Percentiles rank a stretch among this genome's conserved stretches.
Conservation (phyloP, 2,888 invertebrate genomes). For the Dorcus parallelipipedus region DNA sequence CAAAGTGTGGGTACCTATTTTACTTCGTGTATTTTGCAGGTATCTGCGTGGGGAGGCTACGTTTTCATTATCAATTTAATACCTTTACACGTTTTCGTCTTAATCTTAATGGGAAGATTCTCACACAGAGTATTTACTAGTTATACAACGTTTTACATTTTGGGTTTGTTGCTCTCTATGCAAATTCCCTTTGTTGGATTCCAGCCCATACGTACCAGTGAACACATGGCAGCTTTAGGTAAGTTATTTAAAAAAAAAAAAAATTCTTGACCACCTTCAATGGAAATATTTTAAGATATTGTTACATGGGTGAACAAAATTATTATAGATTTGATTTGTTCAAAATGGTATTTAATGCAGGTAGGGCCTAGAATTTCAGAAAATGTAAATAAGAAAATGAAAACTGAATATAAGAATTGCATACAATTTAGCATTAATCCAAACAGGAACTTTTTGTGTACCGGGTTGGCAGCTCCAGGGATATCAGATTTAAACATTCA, state of each 20-base stretch:
- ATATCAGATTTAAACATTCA: too few relatives aligned
- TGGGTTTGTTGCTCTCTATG: slow-evolving; percentile 95
- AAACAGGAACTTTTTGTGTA: too few relatives aligned
- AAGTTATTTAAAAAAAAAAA: slow-evolving; percentile 21
- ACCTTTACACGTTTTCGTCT: slow-evolving; percentile 93
- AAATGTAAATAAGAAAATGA: too few relatives aligned
- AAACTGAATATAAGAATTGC: too few relatives aligned
- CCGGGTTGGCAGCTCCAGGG: too few relatives aligned
- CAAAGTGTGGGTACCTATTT: not conserved
- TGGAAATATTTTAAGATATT: not conserved
- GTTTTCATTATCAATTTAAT: slow-evolving; percentile 99
- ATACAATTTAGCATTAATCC: too few relatives aligned
- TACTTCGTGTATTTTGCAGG: slow-evolving; percentile 51
- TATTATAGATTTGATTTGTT: too few relatives aligned
- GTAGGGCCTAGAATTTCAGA: too few relatives aligned
- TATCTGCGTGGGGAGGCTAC: slow-evolving; percentile 99
- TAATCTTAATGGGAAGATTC: slow-evolving; percentile 93
- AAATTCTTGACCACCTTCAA: not conserved
- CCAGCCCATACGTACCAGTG: slow-evolving; percentile 97
- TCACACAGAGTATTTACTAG: slow-evolving; percentile 90
- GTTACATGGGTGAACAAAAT: too few relatives aligned
- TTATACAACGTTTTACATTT: slow-evolving; percentile 94
- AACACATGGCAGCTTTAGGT: slow-evolving; percentile 98
- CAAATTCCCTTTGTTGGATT: slow-evolving; percentile 96
- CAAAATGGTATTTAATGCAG: too few relatives aligned